Evolutionary conservation across 2,113 vertebrate genomes (phyloP).

Genomic region (Rhineura floridana): DNA sequence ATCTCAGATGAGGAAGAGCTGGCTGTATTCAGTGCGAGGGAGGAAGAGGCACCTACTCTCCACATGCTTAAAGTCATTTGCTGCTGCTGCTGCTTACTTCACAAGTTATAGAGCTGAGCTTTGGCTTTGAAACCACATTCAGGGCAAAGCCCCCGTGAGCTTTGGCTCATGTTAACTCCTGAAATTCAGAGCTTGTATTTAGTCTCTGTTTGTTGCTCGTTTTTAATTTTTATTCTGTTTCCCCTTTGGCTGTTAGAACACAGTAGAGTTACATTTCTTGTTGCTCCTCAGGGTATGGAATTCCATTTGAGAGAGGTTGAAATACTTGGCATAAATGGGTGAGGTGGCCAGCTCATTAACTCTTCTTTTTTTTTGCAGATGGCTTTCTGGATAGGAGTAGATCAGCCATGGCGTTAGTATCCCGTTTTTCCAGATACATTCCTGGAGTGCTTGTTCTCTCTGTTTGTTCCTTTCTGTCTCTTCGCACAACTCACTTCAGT

Average conservation of each 20-base stretch:
- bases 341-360: constrained; percentile 37
- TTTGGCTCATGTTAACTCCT: neutral
- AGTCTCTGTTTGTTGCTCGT: neutral
- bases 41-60: neutral
- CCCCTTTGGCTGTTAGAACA: neutral
- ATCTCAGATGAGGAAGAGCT: neutral
- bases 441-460: constrained; percentile 38
- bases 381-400: constrained; percentile 46
- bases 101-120: neutral
- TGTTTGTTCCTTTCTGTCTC: constrained; percentile 38
- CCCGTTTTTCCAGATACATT: constrained; percentile 26
- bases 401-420: neutral
- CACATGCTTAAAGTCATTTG: neutral
- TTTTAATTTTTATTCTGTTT: neutral
- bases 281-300: neutral
- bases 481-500: constrained; percentile 10
- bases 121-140: neutral
- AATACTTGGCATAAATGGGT: constrained; percentile 35
- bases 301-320: constrained; percentile 19
- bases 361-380: constrained; percentile 60
- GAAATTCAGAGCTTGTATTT: neutral
- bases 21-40: neutral
- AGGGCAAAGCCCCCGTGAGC: neutral
- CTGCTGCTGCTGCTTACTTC: neutral
- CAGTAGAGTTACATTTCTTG: constrained; percentile 37